Evolutionary conservation across 1,140 invertebrate genomes (phyloP).

Genomic region (Idris sp.): DNA sequence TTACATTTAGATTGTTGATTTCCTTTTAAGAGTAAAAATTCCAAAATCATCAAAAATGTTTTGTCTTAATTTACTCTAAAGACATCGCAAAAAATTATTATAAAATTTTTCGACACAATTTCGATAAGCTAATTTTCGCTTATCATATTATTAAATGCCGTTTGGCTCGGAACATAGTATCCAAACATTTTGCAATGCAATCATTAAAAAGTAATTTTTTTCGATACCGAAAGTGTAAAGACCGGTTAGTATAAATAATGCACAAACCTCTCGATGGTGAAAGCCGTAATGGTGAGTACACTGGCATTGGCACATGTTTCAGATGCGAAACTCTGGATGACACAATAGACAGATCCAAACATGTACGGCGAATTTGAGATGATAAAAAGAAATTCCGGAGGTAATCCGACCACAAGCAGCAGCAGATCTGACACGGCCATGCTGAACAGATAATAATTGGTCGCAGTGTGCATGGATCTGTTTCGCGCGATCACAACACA

Average conservation of each 20-base stretch:
- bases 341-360: slow-evolving; percentile 91
- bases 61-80: no score
- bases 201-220: slow-evolving; percentile 7
- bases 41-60: no score
- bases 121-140: no score
- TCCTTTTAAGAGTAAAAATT: no score
- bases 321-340: slow-evolving; percentile 88
- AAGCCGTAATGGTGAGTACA: slow-evolving; percentile 94
- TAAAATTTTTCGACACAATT: no score
- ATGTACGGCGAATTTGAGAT: slow-evolving; percentile 93
- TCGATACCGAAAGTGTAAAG: slow-evolving; percentile 2
- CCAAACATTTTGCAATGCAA: no score
- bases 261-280: slow-evolving; percentile 88
- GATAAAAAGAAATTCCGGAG: slow-evolving; percentile 91
- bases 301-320: slow-evolving; percentile 96
- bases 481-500: slow-evolving; percentile 95
- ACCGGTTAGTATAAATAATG: slow-evolving; percentile 9
- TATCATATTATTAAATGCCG: no score
- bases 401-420: slow-evolving; percentile 87
- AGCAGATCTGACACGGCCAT: slow-evolving; percentile 95
- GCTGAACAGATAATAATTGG: slow-evolving; percentile 96
- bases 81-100: no score
- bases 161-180: no score
- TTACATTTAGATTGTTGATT: no score
- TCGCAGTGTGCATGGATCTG: slow-evolving; percentile 93